Percentiles rank a stretch among this genome's conserved stretches.
phyloP scores from a whole-genome alignment of 2,888 invertebrate species.

The Melanostoma mellinum region DNA sequence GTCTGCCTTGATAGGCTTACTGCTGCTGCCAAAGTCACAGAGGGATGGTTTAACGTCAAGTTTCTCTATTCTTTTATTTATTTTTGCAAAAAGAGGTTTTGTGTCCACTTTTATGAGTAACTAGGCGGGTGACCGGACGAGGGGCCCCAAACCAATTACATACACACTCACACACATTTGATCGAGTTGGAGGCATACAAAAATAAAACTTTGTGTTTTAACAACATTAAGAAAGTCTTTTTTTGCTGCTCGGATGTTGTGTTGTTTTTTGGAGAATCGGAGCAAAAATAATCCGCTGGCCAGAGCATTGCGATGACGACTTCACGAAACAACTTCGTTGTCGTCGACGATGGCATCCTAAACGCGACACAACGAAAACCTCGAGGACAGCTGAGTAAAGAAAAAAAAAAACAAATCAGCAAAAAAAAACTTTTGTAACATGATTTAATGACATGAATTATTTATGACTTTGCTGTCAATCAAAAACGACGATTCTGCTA shows the following conservation, averaged over 20 bases:
- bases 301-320: constrained; percentile 48
- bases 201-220: constrained; percentile 62
- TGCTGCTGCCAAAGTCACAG: constrained; percentile 26
- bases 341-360: constrained; percentile 38
- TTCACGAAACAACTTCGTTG: constrained; percentile 37
- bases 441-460: constrained; percentile 83
- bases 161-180: constrained; percentile 18
- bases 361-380: constrained; percentile 59
- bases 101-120: constrained; percentile 34
- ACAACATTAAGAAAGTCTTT: constrained; percentile 70
- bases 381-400: constrained; percentile 51
- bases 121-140: constrained; percentile 1
- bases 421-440: constrained; percentile 81
- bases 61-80: no score
- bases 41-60: constrained; percentile 49
- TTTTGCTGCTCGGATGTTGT: constrained; percentile 46
- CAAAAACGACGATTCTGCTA: constrained; percentile 82
- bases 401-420: constrained; percentile 47
- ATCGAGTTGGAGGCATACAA: constrained; percentile 38
- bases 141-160: constrained; percentile 34
- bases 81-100: constrained; percentile 31
- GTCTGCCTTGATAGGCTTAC: constrained; percentile 24
- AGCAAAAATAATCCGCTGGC: constrained; percentile 68
- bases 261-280: constrained; percentile 67
- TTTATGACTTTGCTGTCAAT: constrained; percentile 83